Evolutionary conservation across 2,888 invertebrate genomes (phyloP), one percentile per base, ranked within the genome.

Genomic region (Diaprepes abbreviatus): DNA sequence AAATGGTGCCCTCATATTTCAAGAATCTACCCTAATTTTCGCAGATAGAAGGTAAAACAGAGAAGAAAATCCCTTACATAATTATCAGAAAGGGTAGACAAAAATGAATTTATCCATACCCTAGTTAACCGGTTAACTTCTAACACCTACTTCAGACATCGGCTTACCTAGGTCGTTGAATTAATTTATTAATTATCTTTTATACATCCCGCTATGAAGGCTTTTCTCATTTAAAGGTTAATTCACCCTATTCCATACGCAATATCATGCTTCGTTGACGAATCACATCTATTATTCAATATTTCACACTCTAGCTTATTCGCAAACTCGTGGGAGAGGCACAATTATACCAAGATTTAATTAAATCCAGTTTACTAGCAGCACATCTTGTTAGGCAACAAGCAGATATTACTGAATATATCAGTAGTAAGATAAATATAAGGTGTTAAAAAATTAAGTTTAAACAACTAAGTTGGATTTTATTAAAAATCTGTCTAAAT

Each of bases 221-320:
- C 12, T 6, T 17, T 24, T 48, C 24, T 4, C 21, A 24, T 12
- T 19, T 48, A 24, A 19, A 48, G 48, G 35, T 35, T 35, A 35
- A 65, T 65, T 65, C 33, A 24, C 40, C 24, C 31, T 12, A 21
- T 16, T 36, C 62, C 38, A 62, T 55, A 67, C 66, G 66, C 66
- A 66, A 58, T 66, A 66, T 55, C 66, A 58, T 58, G 66, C 66
- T 58, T 48, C 28, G 58, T 58, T 58, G 55, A 19, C 33, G 24
- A 12, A 55, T 67, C 67, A 60, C 38, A 67, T 67, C 38, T 67
- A 67, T 62, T 67, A 67, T 67, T 60, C 62, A 67, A 62, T 67
- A 67, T 66, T 66, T 66, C 66, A 35, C 66, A 45, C 58, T 57
- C 48, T 35, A 58, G 66, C 35, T 66, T 48, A 45, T 57, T 66